phyloP scores from a whole-genome alignment of 2,113 vertebrate genomes.

The Oncorhynchus gorbuscha region DNA sequence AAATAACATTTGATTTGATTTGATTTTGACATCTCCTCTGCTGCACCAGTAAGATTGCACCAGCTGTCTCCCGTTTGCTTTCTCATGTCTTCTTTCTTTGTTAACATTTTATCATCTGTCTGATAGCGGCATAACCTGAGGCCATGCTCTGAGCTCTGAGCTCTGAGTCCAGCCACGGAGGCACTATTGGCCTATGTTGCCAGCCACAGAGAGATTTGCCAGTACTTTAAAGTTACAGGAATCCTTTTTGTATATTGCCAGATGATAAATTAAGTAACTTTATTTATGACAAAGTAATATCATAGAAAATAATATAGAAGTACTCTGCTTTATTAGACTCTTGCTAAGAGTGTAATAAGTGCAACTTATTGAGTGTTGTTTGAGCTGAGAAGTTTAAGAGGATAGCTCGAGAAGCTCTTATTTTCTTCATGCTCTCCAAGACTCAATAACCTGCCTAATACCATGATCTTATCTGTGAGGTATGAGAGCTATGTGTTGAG shows the following conservation, averaged over 20 bases:
- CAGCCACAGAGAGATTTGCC: background rate
- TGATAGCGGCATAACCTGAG: conserved; percentile 61
- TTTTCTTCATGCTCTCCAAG: background rate
- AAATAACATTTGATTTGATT: too few relatives aligned
- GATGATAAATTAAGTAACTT: too few relatives aligned
- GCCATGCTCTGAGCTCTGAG: conserved; percentile 53
- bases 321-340: too few relatives aligned
- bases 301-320: too few relatives aligned
- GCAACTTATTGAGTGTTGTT: too few relatives aligned
- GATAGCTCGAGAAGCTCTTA: background rate
- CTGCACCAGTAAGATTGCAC: conserved; percentile 65
- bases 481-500: background rate
- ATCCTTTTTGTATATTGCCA: background rate
- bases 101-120: conserved; percentile 65
- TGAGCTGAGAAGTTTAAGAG: background rate
- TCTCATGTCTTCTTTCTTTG: conserved; percentile 67
- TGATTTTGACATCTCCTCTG: conserved; percentile 62
- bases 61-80: conserved; percentile 69
- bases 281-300: too few relatives aligned
- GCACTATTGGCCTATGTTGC: background rate
- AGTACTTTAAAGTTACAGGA: background rate
- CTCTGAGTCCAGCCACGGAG: conserved; percentile 41
- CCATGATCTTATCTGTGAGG: background rate
- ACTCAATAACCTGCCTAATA: background rate
- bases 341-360: too few relatives aligned